These are phyloP conservation scores for Cephalopterus ornatus DNA, from an alignment of 2,113 vertebrate species.

Conservation along the genomic window DNA sequence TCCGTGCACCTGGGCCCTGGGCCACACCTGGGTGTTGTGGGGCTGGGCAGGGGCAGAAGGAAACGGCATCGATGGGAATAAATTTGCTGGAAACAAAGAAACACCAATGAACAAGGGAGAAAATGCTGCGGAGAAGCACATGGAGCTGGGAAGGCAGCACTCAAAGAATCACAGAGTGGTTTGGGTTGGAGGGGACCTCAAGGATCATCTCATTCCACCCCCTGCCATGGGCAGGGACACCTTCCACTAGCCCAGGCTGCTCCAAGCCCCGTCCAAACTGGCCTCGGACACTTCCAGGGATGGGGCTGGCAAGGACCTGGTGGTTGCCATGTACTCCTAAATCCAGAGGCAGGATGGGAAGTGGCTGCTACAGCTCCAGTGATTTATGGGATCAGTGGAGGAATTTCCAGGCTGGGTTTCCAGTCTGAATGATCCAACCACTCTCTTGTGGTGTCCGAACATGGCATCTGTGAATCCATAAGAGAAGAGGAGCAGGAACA, in stretches of 20 bases:
- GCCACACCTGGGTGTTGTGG: accelerated
- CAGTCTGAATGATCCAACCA: not conserved
- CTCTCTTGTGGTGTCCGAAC: not conserved
- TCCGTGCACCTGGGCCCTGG: no score
- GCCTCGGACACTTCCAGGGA: not conserved
- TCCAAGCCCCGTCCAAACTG: accelerated
- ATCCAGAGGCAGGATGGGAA: not conserved
- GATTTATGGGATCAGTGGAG: accelerated
- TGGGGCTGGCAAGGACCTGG: not conserved
- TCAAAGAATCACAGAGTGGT: accelerated
- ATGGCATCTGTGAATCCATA: not conserved
- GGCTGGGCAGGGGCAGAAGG: not conserved
- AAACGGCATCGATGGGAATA: not conserved
- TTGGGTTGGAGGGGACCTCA: not conserved
- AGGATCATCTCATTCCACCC: not conserved
- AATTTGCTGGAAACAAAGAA: not conserved
- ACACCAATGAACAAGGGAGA: not conserved
- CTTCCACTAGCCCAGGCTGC: not conserved
- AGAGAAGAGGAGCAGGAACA: not conserved
- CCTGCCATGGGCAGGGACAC: not conserved
- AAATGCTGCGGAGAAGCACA: not conserved
- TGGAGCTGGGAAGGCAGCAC: not conserved
- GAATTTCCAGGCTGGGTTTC: accelerated
- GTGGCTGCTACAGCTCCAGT: not conserved
- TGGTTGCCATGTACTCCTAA: not conserved